phyloP scores from a whole-genome alignment of 2,797 vertebrate genomes.

The Threskiornis aethiopicus region DNA sequence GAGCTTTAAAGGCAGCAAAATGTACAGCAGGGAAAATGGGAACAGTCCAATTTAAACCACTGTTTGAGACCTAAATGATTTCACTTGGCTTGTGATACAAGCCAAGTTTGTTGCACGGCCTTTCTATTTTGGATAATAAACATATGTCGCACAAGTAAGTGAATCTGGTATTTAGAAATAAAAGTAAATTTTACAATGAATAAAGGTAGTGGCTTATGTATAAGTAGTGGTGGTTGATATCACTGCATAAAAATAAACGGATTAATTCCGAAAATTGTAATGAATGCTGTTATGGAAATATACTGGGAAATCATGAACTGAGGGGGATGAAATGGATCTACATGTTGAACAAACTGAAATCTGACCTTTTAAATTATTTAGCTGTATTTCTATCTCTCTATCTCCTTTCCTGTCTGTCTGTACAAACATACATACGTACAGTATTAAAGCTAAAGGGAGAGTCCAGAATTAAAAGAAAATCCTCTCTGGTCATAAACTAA shows the following conservation, averaged over 20 bases:
- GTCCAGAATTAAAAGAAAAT: neutral
- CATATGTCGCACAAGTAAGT: neutral
- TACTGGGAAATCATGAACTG: neutral
- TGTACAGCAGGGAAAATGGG: neutral
- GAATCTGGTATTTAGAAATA: neutral
- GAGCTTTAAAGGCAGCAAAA: neutral
- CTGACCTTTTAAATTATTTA: neutral
- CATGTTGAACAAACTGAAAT: neutral
- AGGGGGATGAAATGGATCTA: neutral
- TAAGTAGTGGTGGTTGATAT: neutral
- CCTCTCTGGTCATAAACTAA: neutral
- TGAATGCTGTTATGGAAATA: neutral
- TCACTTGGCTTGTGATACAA: neutral
- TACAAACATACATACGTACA: neutral
- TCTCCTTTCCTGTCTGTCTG: neutral
- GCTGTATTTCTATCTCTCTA: neutral
- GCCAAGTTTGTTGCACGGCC: neutral
- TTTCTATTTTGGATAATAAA: neutral
- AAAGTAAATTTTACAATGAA: neutral
- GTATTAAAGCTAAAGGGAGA: neutral
- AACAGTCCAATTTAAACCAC: neutral
- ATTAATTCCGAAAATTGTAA: neutral
- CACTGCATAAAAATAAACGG: neutral
- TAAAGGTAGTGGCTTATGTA: neutral
- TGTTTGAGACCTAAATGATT: neutral